These are phyloP conservation scores for Lepidocolaptes lacrymiger DNA, from an alignment of 2,797 vertebrate species.

Conservation along the genomic window DNA sequence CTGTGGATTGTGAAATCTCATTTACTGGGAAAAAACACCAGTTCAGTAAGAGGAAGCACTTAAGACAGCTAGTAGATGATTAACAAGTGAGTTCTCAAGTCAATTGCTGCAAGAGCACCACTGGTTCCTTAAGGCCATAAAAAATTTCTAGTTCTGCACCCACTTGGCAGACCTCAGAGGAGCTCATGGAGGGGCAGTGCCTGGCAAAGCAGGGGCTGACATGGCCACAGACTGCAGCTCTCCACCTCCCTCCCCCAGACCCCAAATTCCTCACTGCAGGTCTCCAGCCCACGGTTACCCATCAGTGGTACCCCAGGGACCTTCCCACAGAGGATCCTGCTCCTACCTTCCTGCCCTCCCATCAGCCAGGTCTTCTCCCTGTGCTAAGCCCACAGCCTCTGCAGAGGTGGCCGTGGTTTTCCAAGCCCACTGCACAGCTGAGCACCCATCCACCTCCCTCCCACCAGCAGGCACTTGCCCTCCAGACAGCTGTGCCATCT, in stretches of 20 bases:
- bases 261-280: background rate
- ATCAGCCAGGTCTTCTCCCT: background rate
- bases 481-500: background rate
- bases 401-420: background rate
- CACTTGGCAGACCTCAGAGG: background rate
- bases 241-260: background rate
- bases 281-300: background rate
- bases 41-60: background rate
- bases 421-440: background rate
- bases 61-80: conserved; percentile 39
- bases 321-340: background rate
- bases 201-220: background rate
- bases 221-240: background rate
- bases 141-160: background rate
- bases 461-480: background rate
- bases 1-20: background rate
- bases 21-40: background rate
- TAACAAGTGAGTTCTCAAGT: background rate
- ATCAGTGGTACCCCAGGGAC: background rate
- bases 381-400: background rate
- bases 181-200: fast-evolving
- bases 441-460: background rate
- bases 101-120: background rate
- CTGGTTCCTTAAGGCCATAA: background rate
- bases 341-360: background rate